Base-by-base conservation (phyloP, 2,888 invertebrate species). In the Fabriciana adippe region DNA sequence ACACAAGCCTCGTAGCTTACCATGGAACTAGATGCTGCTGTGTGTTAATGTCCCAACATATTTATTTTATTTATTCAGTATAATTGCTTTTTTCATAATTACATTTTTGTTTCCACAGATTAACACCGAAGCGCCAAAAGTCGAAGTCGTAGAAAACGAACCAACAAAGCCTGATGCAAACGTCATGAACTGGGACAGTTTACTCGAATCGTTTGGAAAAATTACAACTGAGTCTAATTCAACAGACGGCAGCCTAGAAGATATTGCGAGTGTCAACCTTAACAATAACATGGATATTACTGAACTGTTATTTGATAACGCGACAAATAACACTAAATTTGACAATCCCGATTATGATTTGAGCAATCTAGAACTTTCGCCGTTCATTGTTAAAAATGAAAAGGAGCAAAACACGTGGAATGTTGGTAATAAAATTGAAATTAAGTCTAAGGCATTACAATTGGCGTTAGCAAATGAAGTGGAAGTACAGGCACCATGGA, bases 401-500 rank as follows among this genome's bases (percentile, higher is more conserved):
- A 86, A 86, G 67, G 75, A 72, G 53, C 35, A 74, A 41, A 71
- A 73, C 16, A 53, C 82, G 15, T 92, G 91, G 90, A 80, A 86
- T 59, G 81, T 87, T 14, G 83, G 75, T 35, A 79, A 83, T 74
- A 61, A 86, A 76, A 76, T 85, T 54, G 88, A 89, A 76, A 76
- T 87, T 1, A 87, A 85, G 78, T 81, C 89, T 1, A 89, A 88
- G 85, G 96, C 96, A 0, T 92, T 96, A 75, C 95, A 96, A 78
- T 85, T 96, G 75, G 95, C 96, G 4, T 88, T 95, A 75, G 96
- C 96, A 0, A 95, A 95, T 48, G 96, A 96, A 79, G 94, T 96
- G 72, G 96, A 96, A 84, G 91, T 95, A 53, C 95, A 96, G 70
- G 94, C 95, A 0, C 95, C 95, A 0, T 96, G 96, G 96, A 93